Percentiles rank a stretch among this genome's conserved stretches.
phyloP scores from a whole-genome alignment of 2,888 invertebrate genomes.

The Noctua comes region DNA sequence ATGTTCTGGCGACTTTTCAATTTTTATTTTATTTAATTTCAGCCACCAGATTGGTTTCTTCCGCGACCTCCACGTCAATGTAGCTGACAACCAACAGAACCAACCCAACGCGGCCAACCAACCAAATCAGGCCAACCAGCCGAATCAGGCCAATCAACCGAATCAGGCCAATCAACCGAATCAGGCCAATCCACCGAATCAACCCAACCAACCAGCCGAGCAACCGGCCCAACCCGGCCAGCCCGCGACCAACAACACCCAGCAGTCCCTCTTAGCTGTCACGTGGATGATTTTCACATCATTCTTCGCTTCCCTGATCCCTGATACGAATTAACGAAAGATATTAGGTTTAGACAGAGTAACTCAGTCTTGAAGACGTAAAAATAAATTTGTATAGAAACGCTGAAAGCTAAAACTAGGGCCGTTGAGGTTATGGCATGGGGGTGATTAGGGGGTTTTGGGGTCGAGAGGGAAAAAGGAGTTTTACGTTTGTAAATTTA shows the following conservation, averaged over 20 bases:
- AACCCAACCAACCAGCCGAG: slow-evolving; percentile 35
- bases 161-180: slow-evolving; percentile 42
- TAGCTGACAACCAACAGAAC: slow-evolving; percentile 63
- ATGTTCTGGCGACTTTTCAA: not conserved
- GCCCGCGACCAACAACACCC: slow-evolving; percentile 63
- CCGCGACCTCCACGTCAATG: slow-evolving; percentile 89
- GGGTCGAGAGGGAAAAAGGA: not conserved
- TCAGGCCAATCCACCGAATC: slow-evolving; percentile 34
- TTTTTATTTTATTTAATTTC: slow-evolving; percentile 44
- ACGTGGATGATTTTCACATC: slow-evolving; percentile 97
- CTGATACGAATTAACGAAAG: slow-evolving; percentile 92
- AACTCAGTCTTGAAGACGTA: slow-evolving; percentile 54
- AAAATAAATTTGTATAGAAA: slow-evolving; percentile 54
- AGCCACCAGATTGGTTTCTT: slow-evolving; percentile 95
- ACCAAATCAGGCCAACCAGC: slow-evolving; percentile 46
- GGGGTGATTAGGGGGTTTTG: not conserved
- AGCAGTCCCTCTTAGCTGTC: slow-evolving; percentile 91
- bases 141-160: slow-evolving; percentile 49
- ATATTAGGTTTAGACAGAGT: slow-evolving; percentile 24
- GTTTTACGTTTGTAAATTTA: no score
- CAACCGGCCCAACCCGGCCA: slow-evolving; percentile 62
- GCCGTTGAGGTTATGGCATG: slow-evolving; percentile 18
- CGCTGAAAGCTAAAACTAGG: slow-evolving; percentile 53
- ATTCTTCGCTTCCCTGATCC: slow-evolving; percentile 98
- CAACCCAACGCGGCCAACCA: slow-evolving; percentile 44